Evolutionary conservation across 2,797 vertebrate species (phyloP), one percentile per base, ranked within the genome.

Genomic region (Momotus momota): DNA sequence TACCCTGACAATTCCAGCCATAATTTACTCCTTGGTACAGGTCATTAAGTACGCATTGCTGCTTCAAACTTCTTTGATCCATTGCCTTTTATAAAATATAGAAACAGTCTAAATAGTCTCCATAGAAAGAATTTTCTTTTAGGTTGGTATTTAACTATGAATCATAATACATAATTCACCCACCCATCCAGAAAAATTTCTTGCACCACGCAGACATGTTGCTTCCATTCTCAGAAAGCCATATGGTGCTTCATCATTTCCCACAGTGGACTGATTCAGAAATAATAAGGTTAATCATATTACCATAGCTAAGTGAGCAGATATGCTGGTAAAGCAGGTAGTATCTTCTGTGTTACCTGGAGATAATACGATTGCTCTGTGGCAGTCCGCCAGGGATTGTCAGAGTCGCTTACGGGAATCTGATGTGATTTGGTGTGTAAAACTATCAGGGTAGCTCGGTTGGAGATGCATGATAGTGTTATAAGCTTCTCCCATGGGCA

Each of bases 21-120:
- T 97, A 97, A 97, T 97, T 97, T 95, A 95, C 96, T 97, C 92
- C 90, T 49, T 57, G 88, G 95, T 97, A 96, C 92, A 96, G 94
- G 91, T 89, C 94, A 96, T 97, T 97, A 97, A 91, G 73, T 88
- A 86, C 49, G 1, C 93, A n/a, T 80, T 87, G 70, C 73, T 83
- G 93, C 95, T 92, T 89, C 55, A 94, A 58, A 90, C 58, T 88
- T 88, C 94, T 92, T 91, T 66, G 86, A 98, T 95, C 94, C 66
- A 79, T 91, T 90, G 84, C 94, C 84, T 87, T 94, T 92, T 93
- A 81, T 82, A 96, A 97, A 96, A 95, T 62, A 93, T 69, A 94
- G 78, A 95, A 81, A 91, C 48, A 43, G 69, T n/a, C 43, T 94
- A 88, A 92, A 90, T 41, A 95, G 94, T 81, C 95, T 91, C 95